Base-by-base conservation (phyloP, 1,140 invertebrate genomes). In the Meloidogyne chitwoodi region DNA sequence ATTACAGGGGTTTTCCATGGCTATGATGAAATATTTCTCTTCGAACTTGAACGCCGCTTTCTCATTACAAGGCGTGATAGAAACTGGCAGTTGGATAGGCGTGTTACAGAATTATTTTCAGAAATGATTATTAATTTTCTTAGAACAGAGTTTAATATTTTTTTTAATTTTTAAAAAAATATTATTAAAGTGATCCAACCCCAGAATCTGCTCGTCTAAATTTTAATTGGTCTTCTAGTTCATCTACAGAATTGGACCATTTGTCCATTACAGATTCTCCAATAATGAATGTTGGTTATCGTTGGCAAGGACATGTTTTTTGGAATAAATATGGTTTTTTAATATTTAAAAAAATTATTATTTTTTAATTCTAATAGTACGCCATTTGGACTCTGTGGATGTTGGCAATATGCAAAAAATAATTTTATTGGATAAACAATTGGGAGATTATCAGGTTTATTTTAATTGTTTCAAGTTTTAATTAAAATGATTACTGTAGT, bases 231-330 rank as follows among this genome's bases (percentile, higher is more conserved):
- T 87, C 83, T 14, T 73, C 73, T 34, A 80, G 76, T 27, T 75
- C 82, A 2, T 56, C 67, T 12, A 68, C 73, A 14, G 6, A 77
- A 41, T 68, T 86, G 48, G 83, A 85, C 68, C 87, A 82, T 74
- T 77, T 87, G 12, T 85, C 86, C 14, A 87, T 86, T 14, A 86
- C 86, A 0, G 86, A 86, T 74, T 81, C 76, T 61, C 85, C 85
- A 5, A 38, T 56, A 24, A 84, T 86, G 83, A 74, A 85, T 26
- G 83, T 87, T 29, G 77, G 79, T 19, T 79, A 34, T 68, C 68
- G 79, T 29, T 86, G 85, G 85, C 77, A 86, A 63, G 84, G 84
- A 27, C 84, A 86, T 71, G 82, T 85, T 14, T 77, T 85, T 63
- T 85, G 84, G 84, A 77, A 69, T 41, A 68, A 73, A 68, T 74